Conservation (phyloP, 1,140 invertebrate genomes). For the Cotesia typhae region DNA sequence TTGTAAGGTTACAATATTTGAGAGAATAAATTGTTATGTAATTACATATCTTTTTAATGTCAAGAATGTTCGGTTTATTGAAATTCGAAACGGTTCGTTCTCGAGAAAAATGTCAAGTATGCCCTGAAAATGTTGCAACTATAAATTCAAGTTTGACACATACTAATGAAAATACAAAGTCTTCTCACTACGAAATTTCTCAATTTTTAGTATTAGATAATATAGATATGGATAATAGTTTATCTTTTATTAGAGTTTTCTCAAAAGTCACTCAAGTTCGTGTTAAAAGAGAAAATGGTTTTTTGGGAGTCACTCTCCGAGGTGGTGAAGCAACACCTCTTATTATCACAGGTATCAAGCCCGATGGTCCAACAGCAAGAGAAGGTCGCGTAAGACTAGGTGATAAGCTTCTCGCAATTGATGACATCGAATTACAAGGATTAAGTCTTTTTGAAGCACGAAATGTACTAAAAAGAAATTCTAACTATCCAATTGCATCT, state of each 20-base stretch:
- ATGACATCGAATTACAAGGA: constrained; percentile 71
- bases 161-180: constrained; percentile 44
- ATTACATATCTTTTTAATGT: constrained; percentile 37
- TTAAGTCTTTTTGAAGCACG: constrained; percentile 76
- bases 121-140: constrained; percentile 63
- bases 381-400: constrained; percentile 84
- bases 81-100: constrained; percentile 61
- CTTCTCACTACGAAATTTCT: constrained; percentile 41
- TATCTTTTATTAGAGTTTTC: constrained; percentile 69
- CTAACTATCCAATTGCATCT: constrained; percentile 72
- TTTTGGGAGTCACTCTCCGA: constrained; percentile 87
- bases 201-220: constrained; percentile 50
- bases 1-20: too few species aligned
- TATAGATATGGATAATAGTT: constrained; percentile 23
- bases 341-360: constrained; percentile 87
- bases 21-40: not conserved
- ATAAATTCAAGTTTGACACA: constrained; percentile 55
- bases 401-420: constrained; percentile 90
- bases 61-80: constrained; percentile 63
- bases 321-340: constrained; percentile 82
- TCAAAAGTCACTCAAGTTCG: constrained; percentile 79
- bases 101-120: constrained; percentile 55
- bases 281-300: constrained; percentile 83
- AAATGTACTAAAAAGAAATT: constrained; percentile 72
- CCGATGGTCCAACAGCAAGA: constrained; percentile 88